These are phyloP conservation scores for Leptopilina syphax DNA, from an alignment of 2,888 invertebrate species.

Conservation along the genomic window DNA sequence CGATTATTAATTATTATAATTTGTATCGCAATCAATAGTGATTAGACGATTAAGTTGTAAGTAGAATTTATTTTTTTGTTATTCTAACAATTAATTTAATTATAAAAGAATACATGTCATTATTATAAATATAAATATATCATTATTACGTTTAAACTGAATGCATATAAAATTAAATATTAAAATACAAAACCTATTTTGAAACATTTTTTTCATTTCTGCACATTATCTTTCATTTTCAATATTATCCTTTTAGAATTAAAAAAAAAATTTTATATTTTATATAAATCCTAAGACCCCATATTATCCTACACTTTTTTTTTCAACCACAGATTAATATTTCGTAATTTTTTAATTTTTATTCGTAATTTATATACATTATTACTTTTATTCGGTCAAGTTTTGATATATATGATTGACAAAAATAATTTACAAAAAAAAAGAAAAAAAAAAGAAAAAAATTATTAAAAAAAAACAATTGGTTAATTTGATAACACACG, in stretches of 20 bases:
- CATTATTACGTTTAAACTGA: slow-evolving; percentile 67
- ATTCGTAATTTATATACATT: no score
- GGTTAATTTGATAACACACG: slow-evolving; percentile 9
- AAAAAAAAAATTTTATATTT: neutral
- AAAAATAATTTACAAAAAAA: no score
- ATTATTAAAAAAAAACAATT: slow-evolving; percentile 1
- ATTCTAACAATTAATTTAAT: slow-evolving; percentile 60
- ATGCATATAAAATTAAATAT: slow-evolving; percentile 64
- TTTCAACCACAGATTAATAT: no score
- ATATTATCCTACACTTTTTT: neutral
- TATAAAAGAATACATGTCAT: slow-evolving; percentile 61
- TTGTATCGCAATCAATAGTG: slow-evolving; percentile 48
- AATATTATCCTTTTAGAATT: neutral
- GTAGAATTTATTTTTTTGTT: slow-evolving; percentile 60
- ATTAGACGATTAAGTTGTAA: slow-evolving; percentile 63
- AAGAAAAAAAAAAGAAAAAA: neutral
- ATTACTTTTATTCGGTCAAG: no score
- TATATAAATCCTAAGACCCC: neutral
- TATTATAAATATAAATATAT: slow-evolving; percentile 46
- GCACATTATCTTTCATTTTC: slow-evolving; percentile 50
- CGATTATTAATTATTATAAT: slow-evolving; percentile 53
- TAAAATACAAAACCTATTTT: slow-evolving; percentile 73
- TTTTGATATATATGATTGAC: no score
- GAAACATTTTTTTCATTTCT: slow-evolving; percentile 60
- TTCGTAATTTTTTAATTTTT: no score